phyloP scores from a whole-genome alignment of 2,113 vertebrate genomes.

The Leptodactylus fuscus region DNA sequence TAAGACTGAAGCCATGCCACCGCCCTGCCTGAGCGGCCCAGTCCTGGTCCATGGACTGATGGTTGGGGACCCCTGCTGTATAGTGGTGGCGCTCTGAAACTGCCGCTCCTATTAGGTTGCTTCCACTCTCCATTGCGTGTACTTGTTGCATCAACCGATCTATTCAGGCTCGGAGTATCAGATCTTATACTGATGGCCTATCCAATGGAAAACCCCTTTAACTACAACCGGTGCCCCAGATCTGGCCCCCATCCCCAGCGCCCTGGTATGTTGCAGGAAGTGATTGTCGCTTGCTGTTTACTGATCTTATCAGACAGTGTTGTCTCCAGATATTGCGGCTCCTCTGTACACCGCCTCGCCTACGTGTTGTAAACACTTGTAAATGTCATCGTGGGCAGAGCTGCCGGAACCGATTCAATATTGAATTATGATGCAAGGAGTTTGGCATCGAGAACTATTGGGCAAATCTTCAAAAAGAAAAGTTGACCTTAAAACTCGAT shows the following conservation, averaged over 20 bases:
- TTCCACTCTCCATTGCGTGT: too few relatives aligned
- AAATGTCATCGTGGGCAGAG: slow-evolving; percentile 28
- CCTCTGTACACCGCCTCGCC: not conserved
- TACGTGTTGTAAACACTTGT: not conserved
- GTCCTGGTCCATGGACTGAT: too few relatives aligned
- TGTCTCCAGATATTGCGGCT: not conserved
- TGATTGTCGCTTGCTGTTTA: slow-evolving; percentile 4
- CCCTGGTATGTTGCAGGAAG: not conserved
- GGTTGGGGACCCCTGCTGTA: too few relatives aligned
- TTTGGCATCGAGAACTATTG: not conserved
- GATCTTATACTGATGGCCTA: too few relatives aligned
- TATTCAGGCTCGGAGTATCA: too few relatives aligned
- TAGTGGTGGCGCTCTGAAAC: too few relatives aligned
- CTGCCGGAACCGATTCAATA: not conserved
- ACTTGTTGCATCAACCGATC: too few relatives aligned
- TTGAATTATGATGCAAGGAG: not conserved
- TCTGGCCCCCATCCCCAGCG: not conserved
- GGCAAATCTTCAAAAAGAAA: slow-evolving; percentile 5
- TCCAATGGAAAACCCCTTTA: too few relatives aligned
- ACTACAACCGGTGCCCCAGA: not conserved
- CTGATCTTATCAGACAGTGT: not conserved
- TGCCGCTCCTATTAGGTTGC: too few relatives aligned
- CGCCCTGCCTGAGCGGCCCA: too few relatives aligned
- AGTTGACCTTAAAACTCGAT: not conserved
- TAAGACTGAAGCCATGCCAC: too few relatives aligned